These are phyloP conservation scores for Stercorarius parasiticus DNA, from an alignment of 2,113 vertebrate species.

Conservation along the genomic window DNA sequence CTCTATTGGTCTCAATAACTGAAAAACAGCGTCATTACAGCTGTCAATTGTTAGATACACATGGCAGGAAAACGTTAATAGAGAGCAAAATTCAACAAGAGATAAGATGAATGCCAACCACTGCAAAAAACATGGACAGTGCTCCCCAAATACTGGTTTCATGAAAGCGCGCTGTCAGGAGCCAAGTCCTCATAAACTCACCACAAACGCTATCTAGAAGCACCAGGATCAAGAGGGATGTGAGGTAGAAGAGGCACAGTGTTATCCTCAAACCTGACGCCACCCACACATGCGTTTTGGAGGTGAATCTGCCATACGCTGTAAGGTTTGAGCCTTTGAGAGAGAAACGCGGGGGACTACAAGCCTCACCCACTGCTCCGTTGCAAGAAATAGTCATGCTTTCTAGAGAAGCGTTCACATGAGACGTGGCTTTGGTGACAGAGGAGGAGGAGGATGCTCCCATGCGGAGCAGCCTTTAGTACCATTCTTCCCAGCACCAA, in stretches of 20 bases:
- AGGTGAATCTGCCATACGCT: accelerated
- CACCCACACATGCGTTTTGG: background rate
- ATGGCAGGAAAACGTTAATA: background rate
- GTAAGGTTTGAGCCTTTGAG: background rate
- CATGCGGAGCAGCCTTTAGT: background rate
- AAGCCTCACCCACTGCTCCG: background rate
- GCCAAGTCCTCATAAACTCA: background rate
- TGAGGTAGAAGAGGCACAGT: background rate
- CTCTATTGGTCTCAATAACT: background rate
- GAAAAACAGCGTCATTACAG: background rate
- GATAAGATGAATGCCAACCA: background rate
- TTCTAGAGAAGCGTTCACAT: background rate
- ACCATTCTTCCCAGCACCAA: background rate
- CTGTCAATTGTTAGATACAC: background rate
- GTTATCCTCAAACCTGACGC: background rate
- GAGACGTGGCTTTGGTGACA: background rate
- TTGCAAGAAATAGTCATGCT: background rate
- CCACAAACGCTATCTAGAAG: background rate
- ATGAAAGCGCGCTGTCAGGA: background rate
- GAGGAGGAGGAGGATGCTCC: background rate
- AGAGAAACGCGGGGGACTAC: background rate
- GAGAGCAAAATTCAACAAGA: background rate
- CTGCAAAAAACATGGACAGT: background rate
- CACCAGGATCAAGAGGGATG: background rate
- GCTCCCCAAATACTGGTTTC: background rate